Conservation (phyloP, 2,888 invertebrate genomes). For the Noctua comes region DNA sequence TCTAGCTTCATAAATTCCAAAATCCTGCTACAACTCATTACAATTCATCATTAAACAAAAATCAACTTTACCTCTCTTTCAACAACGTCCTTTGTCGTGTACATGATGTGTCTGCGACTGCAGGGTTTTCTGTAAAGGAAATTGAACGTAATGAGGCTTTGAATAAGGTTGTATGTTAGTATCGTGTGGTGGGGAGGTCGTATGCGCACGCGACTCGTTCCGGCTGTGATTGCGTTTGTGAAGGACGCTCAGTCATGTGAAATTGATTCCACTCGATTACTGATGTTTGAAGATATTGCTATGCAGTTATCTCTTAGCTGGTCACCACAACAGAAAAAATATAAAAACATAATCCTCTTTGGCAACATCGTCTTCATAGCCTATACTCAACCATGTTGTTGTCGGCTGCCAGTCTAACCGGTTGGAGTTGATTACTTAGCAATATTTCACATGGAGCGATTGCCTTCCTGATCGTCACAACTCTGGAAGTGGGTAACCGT, state of each 20-base stretch:
- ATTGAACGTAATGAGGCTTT: slow-evolving; percentile 43
- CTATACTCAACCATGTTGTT: background rate
- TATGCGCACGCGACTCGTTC: slow-evolving; percentile 80
- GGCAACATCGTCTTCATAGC: no score
- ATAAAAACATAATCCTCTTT: background rate
- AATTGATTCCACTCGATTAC: slow-evolving; percentile 76
- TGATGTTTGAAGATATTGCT: slow-evolving; percentile 62
- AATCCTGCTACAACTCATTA: slow-evolving; percentile 32
- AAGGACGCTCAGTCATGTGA: slow-evolving; percentile 80
- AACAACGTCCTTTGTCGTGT: slow-evolving; percentile 26
- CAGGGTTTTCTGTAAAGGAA: slow-evolving; percentile 30
- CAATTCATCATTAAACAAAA: slow-evolving; percentile 7
- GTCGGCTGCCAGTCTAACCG: background rate
- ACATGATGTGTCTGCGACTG: background rate
- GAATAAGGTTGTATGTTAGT: slow-evolving; percentile 52
- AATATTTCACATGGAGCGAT: background rate
- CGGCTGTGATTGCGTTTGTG: slow-evolving; percentile 71
- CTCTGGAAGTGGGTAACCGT: background rate
- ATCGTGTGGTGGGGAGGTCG: slow-evolving; percentile 53
- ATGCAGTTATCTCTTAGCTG: slow-evolving; percentile 32
- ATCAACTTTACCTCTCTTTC: background rate
- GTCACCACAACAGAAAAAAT: background rate
- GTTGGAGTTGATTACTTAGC: background rate
- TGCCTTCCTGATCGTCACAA: background rate
- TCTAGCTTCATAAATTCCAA: slow-evolving; percentile 19